Base-by-base conservation (phyloP, 2,888 invertebrate genomes). In the Clostera curtula region DNA sequence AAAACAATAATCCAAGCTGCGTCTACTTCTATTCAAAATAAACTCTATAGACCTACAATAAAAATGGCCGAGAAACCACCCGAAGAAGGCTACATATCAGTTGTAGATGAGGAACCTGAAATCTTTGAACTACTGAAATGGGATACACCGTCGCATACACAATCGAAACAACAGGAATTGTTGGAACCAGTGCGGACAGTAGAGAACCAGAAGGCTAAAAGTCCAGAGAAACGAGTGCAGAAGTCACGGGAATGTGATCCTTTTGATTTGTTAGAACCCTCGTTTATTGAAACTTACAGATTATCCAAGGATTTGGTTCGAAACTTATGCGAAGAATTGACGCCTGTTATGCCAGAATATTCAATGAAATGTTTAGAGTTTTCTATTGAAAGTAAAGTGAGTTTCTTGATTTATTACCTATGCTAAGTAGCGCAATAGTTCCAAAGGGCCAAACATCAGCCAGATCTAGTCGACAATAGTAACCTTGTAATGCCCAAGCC, bases 21-120 rank as follows among this genome's bases (percentile, higher is more conserved):
- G 52, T 56, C 60, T 57, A 53, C 52, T 57, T 53, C 55, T 51
- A 50, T 60, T 59, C 52, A 60, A 64, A 64, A 55, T 54, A 65
- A 52, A 55, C 52, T 63, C 11, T 9, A 9, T 18, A 43, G 40
- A 37, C 32, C 49, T 43, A 42, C 38, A 42, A 37, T 36, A 49
- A 63, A 56, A 61, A 80, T 80, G 80, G 75, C 74, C 39, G 79
- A 77, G 42, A 80, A 80, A 53, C 80, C 77, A 42, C 70, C 75
- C 31, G 80, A 80, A 43, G 80, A 80, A 40, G 65, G 72, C 27
- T 80, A 80, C 43, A 80, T 80, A 62, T 80, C 80, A 20, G 80
- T 80, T 26, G 80, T 80, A 27, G 80, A 80, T 25, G 80, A 80
- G 25, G 80, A 80, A 29, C 80, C 80, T 15, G 82, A 79, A 40